Base-by-base conservation (phyloP, 2,888 invertebrate genomes). In the Oligia latruncula region DNA sequence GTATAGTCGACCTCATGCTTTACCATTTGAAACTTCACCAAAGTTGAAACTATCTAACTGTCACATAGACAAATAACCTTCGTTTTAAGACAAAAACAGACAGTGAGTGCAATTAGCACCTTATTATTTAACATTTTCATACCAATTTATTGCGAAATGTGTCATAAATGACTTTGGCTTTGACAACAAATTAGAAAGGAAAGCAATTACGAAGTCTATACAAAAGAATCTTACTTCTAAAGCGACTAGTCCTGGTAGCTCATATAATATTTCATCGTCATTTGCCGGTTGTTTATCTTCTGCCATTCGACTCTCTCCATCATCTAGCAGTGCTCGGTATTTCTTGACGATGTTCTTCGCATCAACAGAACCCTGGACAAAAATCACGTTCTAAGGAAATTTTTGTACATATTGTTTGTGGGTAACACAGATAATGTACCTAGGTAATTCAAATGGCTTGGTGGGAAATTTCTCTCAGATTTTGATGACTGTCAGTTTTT, bases 171-270 rank as follows among this genome's bases (percentile, higher is more conserved):
- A 60, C 5, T 29, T n/a, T 62, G 15, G 5, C 29, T 29, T 62
- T 62, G 4, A 11, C 13, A 60, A 60, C n/a, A 58, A n/a, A 5
- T 35, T 64, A 20, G 4, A 20, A 17, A 20, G 4, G 2, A 11
- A 11, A 40, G 2, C 23, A 23, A 66, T 40, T 40, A 40, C n/a
- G 15, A 46, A 11, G 23, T 11, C 17, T 6, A 65, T 29, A 46
- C 2, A 29, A 66, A 78, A 2, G 40, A 52, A 46, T 43, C 76
- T 84, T 76, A 85, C 84, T 35, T 85, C 74, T 4, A 78, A 43
- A 65, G 76, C 60, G 0, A 82, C 52, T 43, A 79, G 60, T 40
- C 74, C 83, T 55, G 86, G 55, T n/a, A 79, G 43, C 0, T 85
- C 55, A 68, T 62, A 43, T 13, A 60, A 20, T 13, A 17, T 2